A percentile compares a stretch with the other conserved stretches of the same genome.
Evolutionary conservation across 2,797 vertebrate species (phyloP).

Genomic region (Chrysocyon brachyurus): DNA sequence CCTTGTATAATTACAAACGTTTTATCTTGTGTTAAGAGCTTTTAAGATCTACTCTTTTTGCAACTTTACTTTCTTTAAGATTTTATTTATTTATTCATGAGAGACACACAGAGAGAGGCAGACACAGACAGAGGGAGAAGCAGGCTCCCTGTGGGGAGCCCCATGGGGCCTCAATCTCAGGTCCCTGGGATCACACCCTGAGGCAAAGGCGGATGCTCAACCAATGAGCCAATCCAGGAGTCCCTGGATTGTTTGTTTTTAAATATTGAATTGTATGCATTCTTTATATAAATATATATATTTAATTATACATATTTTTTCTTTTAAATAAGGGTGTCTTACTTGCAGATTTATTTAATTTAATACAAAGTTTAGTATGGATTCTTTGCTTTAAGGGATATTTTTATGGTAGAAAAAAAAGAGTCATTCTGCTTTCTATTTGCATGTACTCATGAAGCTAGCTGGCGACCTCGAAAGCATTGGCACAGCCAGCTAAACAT

Average conservation of each 20-base stretch:
- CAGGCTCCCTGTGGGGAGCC: neutral
- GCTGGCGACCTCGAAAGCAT: neutral
- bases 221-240: neutral
- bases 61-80: neutral
- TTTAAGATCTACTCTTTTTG: neutral
- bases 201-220: neutral
- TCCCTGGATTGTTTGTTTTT: neutral
- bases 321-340: neutral
- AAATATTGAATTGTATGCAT: neutral
- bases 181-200: neutral
- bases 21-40: no score
- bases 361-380: slow-evolving; percentile 13
- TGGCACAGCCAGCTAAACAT: neutral
- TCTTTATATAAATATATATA: neutral
- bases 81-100: no score
- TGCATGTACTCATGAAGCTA: neutral
- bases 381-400: neutral
- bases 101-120: no score
- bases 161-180: neutral
- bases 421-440: neutral
- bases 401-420: neutral
- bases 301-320: neutral
- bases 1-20: neutral
- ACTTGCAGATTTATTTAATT: neutral
- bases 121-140: neutral